Evolutionary conservation across 2,888 invertebrate species (phyloP).

Genomic region (Tachina lurida): DNA sequence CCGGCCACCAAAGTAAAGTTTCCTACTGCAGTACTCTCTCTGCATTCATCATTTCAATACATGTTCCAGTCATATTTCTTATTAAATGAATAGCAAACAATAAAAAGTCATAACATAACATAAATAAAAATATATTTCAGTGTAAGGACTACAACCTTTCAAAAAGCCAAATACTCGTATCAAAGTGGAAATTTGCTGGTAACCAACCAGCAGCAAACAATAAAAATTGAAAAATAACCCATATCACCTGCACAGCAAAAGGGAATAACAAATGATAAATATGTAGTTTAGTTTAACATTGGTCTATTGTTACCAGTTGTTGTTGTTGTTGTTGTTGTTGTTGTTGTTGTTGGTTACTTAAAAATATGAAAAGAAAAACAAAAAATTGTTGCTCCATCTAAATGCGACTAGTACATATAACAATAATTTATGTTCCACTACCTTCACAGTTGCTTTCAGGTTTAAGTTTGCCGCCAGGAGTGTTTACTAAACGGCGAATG

Average conservation of each 20-base stretch:
- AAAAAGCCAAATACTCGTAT: conserved; percentile 12
- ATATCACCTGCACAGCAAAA: conserved; percentile 39
- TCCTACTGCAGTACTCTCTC: neutral
- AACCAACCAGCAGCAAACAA: conserved; percentile 8
- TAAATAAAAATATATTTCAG: conserved; percentile 56
- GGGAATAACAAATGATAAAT: conserved; percentile 48
- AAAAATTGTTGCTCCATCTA: conserved; percentile 42
- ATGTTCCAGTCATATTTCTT: conserved; percentile 3
- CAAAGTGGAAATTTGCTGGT: neutral
- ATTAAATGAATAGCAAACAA: conserved; percentile 23
- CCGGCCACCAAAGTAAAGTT: neutral
- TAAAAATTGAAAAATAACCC: conserved; percentile 41
- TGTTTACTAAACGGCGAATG: conserved; percentile 65
- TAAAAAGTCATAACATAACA: conserved; percentile 29
- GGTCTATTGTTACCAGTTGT: conserved; percentile 6
- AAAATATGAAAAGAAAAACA: conserved; percentile 3
- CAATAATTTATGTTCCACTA: conserved; percentile 59
- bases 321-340: neutral
- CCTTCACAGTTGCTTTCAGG: conserved; percentile 22
- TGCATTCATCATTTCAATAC: neutral
- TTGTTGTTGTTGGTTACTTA: neutral
- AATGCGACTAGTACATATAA: conserved; percentile 34
- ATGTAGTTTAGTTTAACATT: conserved; percentile 25
- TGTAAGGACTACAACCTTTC: conserved; percentile 36
- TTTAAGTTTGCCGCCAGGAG: conserved; percentile 60